Percentiles rank a stretch among this genome's conserved stretches.
phyloP scores from a whole-genome alignment of 2,797 vertebrate species.

The Macroramphosus scolopax region DNA sequence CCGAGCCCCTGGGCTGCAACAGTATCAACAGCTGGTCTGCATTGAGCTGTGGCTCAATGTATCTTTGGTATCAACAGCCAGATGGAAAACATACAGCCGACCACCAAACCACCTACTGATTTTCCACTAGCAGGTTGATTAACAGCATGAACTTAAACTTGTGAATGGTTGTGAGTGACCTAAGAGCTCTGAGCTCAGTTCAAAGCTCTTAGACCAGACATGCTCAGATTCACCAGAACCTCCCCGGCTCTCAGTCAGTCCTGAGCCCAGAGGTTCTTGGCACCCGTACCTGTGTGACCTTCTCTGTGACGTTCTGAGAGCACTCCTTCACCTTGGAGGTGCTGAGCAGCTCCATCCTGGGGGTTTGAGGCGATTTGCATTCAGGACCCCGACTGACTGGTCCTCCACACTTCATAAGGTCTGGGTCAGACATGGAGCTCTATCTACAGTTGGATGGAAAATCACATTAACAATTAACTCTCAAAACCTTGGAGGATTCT shows the following conservation, averaged over 20 bases:
- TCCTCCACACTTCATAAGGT: constrained; percentile 82
- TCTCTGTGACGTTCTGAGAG: constrained; percentile 92
- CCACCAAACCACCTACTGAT: constrained; percentile 63
- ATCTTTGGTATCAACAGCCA: constrained; percentile 42
- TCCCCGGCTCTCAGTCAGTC: neutral
- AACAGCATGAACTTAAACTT: constrained; percentile 28
- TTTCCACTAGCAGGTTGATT: constrained; percentile 65
- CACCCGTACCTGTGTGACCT: constrained; percentile 88
- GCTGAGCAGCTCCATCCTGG: constrained; percentile 87
- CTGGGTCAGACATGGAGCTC: constrained; percentile 80
- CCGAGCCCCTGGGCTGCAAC: constrained; percentile 43
- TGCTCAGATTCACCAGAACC: neutral
- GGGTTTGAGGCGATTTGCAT: constrained; percentile 71
- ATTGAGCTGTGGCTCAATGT: constrained; percentile 52
- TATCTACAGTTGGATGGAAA: constrained; percentile 27
- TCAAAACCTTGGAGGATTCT: neutral
- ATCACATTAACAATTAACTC: neutral
- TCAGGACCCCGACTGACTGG: constrained; percentile 82
- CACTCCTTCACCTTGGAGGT: constrained; percentile 89
- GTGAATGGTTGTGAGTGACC: no score
- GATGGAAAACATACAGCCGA: constrained; percentile 46
- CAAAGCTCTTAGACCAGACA: neutral
- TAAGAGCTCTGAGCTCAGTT: no score
- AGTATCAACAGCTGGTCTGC: constrained; percentile 30
- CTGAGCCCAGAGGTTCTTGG: neutral